A percentile compares a stretch with the other conserved stretches of the same genome.
Evolutionary conservation across 2,888 invertebrate species (phyloP).

Genomic region (Tetranychus truncatus): DNA sequence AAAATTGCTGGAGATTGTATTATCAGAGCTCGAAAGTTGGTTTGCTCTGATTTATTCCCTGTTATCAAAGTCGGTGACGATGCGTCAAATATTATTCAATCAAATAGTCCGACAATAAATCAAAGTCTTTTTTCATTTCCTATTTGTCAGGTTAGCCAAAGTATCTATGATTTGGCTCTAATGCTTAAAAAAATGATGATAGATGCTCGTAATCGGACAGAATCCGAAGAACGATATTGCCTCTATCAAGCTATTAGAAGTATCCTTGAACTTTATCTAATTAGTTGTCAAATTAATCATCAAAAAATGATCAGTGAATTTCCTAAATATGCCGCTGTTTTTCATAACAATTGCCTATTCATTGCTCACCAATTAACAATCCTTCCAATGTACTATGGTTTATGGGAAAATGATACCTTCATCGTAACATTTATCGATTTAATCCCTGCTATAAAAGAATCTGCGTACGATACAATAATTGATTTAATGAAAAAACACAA

Average conservation of each 20-base stretch:
- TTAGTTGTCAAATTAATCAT: slow-evolving; percentile 42
- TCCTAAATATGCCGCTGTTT: slow-evolving; percentile 68
- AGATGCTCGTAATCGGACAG: too few species aligned
- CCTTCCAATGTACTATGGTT: slow-evolving; percentile 43
- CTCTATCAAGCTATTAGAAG: neutral
- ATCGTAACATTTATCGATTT: slow-evolving; percentile 48
- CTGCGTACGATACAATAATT: neutral
- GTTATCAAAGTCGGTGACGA: slow-evolving; percentile 27
- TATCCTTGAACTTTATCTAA: neutral
- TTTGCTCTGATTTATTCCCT: slow-evolving; percentile 32
- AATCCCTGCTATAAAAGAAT: slow-evolving; percentile 40
- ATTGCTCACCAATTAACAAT: slow-evolving; percentile 45
- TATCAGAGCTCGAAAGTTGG: slow-evolving; percentile 30
- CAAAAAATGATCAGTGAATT: slow-evolving; percentile 57
- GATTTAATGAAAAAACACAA: neutral
- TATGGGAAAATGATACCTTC: slow-evolving; percentile 40
- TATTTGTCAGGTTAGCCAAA: slow-evolving; percentile 37
- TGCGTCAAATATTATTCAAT: slow-evolving; percentile 28
- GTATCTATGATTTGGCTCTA: slow-evolving; percentile 12
- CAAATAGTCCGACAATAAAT: slow-evolving; percentile 19
- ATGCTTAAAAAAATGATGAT: slow-evolving; percentile 10
- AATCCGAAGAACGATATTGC: neutral
- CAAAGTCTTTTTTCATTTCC: slow-evolving; percentile 36
- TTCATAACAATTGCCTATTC: slow-evolving; percentile 80
- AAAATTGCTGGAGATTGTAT: slow-evolving; percentile 27